Evolutionary conservation across 1,140 invertebrate genomes (phyloP).

Genomic region (Drosophila repleta): DNA sequence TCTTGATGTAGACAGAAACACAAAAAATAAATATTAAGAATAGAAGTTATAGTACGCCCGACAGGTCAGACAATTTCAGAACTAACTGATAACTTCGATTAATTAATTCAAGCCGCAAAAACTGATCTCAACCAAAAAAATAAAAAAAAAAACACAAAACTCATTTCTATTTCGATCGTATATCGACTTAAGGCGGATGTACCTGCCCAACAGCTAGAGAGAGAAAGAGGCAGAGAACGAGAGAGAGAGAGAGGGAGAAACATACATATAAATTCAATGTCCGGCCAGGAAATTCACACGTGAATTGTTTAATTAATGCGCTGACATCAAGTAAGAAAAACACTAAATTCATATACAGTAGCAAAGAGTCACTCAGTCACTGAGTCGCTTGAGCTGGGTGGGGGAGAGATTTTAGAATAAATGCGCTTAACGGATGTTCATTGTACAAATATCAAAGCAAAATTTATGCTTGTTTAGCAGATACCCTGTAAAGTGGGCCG

Average conservation of each 20-base stretch:
- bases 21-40: background rate
- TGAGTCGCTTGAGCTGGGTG: background rate
- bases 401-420: conserved; percentile 6
- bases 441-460: conserved; percentile 25
- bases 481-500: background rate
- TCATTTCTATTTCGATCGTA: conserved; percentile 26
- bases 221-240: background rate
- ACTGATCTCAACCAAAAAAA: background rate
- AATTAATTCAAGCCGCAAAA: conserved; percentile 7
- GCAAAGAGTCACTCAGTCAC: background rate
- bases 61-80: background rate
- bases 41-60: conserved; percentile 11
- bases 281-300: conserved; percentile 63
- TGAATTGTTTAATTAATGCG: conserved; percentile 63
- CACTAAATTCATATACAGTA: conserved; percentile 6
- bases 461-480: conserved; percentile 15
- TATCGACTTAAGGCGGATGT: conserved; percentile 40
- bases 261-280: conserved; percentile 21
- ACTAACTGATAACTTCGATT: conserved; percentile 1
- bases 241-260: background rate
- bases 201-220: conserved; percentile 14
- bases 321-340: conserved; percentile 22
- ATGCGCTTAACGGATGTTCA: conserved; percentile 44
- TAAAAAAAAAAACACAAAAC: background rate
- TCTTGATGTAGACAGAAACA: background rate